Percentiles rank a stretch among this genome's conserved stretches.
phyloP scores from a whole-genome alignment of 1,140 invertebrate species.

The Uloborus diversus region DNA sequence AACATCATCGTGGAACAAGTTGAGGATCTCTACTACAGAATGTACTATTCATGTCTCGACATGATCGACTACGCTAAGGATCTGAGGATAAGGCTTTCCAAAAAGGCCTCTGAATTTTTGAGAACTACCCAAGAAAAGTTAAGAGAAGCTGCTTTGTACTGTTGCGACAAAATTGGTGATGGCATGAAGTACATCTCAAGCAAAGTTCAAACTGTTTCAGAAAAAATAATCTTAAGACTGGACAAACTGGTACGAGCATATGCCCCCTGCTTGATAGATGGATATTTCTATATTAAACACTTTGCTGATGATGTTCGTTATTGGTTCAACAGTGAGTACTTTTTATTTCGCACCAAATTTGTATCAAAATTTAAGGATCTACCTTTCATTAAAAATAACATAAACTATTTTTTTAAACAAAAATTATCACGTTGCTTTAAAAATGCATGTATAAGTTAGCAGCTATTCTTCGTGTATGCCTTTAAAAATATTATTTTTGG shows the following conservation, averaged over 20 bases:
- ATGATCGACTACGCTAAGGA: neutral
- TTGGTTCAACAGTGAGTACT: constrained; percentile 15
- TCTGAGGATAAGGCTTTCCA: neutral
- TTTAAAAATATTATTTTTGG: too few relatives aligned
- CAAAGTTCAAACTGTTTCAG: neutral
- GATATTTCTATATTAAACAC: constrained; percentile 41
- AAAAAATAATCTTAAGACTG: neutral
- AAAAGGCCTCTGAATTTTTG: neutral
- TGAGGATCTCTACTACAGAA: constrained; percentile 2
- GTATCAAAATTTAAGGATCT: too few relatives aligned
- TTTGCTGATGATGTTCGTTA: constrained; percentile 18
- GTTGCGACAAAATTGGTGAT: neutral
- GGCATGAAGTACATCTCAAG: neutral
- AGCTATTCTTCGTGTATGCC: too few relatives aligned
- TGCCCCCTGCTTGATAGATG: constrained; percentile 40
- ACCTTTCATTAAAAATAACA: too few relatives aligned
- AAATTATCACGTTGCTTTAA: too few relatives aligned
- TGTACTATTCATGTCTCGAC: constrained; percentile 5
- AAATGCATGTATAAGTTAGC: too few relatives aligned
- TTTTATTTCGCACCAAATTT: too few relatives aligned
- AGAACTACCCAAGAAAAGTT: neutral
- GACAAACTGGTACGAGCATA: constrained; percentile 22
- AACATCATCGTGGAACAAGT: constrained; percentile 26
- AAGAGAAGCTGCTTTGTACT: neutral
- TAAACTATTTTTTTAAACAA: too few relatives aligned